These are phyloP conservation scores for Pagrus major DNA, from an alignment of 2,113 vertebrate species.

Conservation along the genomic window DNA sequence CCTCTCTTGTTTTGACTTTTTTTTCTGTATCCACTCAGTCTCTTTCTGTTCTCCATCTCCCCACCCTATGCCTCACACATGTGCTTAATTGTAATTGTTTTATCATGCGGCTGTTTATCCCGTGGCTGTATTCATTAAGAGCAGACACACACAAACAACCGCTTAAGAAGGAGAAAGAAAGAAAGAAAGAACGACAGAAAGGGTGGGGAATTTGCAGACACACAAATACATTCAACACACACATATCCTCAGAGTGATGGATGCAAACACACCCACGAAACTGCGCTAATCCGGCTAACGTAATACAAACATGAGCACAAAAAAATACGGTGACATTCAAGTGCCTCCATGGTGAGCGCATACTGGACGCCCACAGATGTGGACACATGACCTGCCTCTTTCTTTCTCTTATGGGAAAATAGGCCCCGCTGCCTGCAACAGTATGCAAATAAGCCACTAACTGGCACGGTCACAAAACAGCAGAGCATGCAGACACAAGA, in stretches of 20 bases:
- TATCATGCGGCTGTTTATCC: constrained; percentile 46
- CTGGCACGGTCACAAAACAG: constrained; percentile 43
- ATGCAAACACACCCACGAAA: constrained; percentile 48
- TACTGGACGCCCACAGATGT: constrained; percentile 46
- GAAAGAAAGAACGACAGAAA: constrained; percentile 34
- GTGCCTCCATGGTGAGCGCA: constrained; percentile 34
- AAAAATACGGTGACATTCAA: constrained; percentile 38
- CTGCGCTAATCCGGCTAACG: constrained; percentile 34
- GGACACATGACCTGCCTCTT: constrained; percentile 21
- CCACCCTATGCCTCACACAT: constrained; percentile 36
- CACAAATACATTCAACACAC: constrained; percentile 34
- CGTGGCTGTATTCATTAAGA: constrained; percentile 45
- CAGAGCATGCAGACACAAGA: constrained; percentile 25
- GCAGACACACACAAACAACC: constrained; percentile 52
- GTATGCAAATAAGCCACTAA: constrained; percentile 41
- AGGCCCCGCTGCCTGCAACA: constrained; percentile 27
- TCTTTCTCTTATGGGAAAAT: constrained; percentile 43
- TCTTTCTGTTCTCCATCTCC: background rate
- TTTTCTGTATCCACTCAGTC: background rate
- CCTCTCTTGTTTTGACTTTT: background rate
- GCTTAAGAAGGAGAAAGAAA: constrained; percentile 25
- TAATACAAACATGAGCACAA: constrained; percentile 51
- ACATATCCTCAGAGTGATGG: constrained; percentile 43
- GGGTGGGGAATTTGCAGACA: constrained; percentile 31
- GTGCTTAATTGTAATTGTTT: constrained; percentile 45